Percentiles rank a stretch among this genome's conserved stretches.
These are phyloP conservation scores for Paraplagusia blochii DNA, from an alignment of 2,113 vertebrate genomes.

Conservation along the genomic window DNA sequence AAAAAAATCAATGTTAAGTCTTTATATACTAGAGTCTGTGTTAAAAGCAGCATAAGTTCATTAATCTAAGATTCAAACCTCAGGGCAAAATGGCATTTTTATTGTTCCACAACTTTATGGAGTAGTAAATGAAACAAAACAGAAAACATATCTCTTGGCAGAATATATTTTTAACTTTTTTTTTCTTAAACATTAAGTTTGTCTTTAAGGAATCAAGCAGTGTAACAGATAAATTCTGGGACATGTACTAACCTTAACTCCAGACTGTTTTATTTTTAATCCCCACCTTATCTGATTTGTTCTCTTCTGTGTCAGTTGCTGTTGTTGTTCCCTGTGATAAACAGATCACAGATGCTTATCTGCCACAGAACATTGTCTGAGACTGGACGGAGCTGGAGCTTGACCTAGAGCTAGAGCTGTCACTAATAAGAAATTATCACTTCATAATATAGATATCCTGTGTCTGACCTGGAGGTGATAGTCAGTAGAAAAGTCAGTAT, in stretches of 20 bases:
- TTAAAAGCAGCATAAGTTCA: no score
- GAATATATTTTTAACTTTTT: neutral
- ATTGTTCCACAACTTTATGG: neutral
- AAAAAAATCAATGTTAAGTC: no score
- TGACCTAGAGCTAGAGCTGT: no score
- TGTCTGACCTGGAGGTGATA: no score
- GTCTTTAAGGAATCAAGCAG: constrained; percentile 1
- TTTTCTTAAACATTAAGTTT: neutral
- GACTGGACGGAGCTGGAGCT: neutral
- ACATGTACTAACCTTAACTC: constrained; percentile 20
- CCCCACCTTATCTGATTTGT: constrained; percentile 26
- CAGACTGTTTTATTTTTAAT: constrained; percentile 5
- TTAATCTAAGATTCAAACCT: no score
- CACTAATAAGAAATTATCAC: no score
- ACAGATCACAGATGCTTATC: constrained; percentile 30
- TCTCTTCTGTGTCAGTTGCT: neutral
- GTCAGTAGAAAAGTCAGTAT: no score
- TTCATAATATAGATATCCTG: no score
- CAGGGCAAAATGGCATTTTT: no score
- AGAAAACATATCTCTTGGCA: neutral
- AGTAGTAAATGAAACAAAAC: neutral
- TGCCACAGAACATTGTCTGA: constrained; percentile 10
- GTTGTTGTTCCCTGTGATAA: constrained; percentile 24
- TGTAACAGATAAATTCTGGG: constrained; percentile 13
- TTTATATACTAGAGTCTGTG: no score